Conservation (phyloP, 2,888 invertebrate species). For the Trissolcus brochymenae region DNA sequence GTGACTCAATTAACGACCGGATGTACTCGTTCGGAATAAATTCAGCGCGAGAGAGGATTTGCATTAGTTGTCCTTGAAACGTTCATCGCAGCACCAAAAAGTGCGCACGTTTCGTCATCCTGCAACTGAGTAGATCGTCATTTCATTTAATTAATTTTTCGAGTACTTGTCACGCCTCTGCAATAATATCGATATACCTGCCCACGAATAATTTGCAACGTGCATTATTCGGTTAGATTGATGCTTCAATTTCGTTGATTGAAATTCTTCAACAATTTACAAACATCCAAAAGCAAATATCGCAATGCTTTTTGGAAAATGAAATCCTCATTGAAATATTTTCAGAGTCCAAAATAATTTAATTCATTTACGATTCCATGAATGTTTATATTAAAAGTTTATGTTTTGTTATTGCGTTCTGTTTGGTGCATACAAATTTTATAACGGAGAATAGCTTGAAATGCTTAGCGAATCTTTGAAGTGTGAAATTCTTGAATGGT, state of each 20-base stretch:
- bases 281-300: background rate
- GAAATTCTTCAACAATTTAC: background rate
- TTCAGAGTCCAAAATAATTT: background rate
- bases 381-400: too few relatives aligned
- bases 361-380: too few relatives aligned
- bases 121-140: conserved; percentile 16
- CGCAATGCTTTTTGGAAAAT: background rate
- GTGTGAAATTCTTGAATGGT: conserved; percentile 53
- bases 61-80: conserved; percentile 54
- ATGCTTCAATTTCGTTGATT: background rate
- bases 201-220: background rate
- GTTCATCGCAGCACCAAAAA: conserved; percentile 37
- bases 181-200: conserved; percentile 1
- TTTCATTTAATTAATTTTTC: conserved; percentile 17
- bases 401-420: conserved; percentile 10
- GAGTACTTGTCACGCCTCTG: conserved; percentile 1
- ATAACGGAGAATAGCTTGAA: conserved; percentile 47
- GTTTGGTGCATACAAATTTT: conserved; percentile 40
- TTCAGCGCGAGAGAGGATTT: conserved; percentile 55
- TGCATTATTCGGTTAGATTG: background rate
- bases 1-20: conserved; percentile 50
- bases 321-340: background rate
- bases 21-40: conserved; percentile 46
- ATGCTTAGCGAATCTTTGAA: conserved; percentile 43
- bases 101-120: conserved; percentile 45